These are phyloP conservation scores for human DNA, from an alignment of 2,113 vertebrate species.

Conservation along the genomic window DNA sequence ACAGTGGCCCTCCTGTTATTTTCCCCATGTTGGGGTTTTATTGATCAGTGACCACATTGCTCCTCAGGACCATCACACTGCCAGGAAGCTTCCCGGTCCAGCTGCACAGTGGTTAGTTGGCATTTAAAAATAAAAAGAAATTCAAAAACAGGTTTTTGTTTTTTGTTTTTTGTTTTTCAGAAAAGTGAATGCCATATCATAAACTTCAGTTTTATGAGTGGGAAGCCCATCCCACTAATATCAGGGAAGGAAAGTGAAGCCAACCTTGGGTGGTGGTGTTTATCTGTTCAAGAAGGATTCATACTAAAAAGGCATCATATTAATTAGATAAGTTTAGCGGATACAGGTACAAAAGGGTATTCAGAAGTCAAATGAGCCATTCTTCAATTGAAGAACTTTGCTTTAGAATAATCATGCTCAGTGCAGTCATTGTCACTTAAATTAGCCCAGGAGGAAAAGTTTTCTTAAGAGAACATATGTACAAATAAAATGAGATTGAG, in stretches of 20 bases:
- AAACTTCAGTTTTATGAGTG: conserved; percentile 13
- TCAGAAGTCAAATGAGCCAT: conserved; percentile 50
- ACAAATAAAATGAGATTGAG: conserved; percentile 21
- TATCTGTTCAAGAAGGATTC: conserved; percentile 33
- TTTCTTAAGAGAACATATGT: not conserved
- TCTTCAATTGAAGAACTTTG: conserved; percentile 45
- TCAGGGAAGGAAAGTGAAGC: conserved; percentile 30
- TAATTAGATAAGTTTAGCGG: conserved; percentile 62
- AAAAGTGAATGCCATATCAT: not conserved
- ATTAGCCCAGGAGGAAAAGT: not conserved
- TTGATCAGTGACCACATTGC: conserved; percentile 50
- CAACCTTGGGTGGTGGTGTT: conserved; percentile 17
- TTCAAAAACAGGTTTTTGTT: not conserved
- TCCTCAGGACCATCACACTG: not conserved
- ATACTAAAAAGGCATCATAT: conserved; percentile 1
- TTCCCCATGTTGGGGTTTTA: conserved; percentile 25
- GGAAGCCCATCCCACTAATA: not conserved
- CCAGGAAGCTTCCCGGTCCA: conserved; percentile 50
- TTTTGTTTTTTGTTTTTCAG: not conserved
- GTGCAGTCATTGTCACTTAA: not conserved
- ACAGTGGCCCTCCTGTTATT: conserved; percentile 25
- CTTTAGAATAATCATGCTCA: not conserved
- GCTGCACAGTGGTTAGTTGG: not conserved
- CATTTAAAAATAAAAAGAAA: conserved; percentile 18
- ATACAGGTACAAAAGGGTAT: not conserved